Conservation (phyloP, 2,113 vertebrate genomes). For the Tyto alba region DNA sequence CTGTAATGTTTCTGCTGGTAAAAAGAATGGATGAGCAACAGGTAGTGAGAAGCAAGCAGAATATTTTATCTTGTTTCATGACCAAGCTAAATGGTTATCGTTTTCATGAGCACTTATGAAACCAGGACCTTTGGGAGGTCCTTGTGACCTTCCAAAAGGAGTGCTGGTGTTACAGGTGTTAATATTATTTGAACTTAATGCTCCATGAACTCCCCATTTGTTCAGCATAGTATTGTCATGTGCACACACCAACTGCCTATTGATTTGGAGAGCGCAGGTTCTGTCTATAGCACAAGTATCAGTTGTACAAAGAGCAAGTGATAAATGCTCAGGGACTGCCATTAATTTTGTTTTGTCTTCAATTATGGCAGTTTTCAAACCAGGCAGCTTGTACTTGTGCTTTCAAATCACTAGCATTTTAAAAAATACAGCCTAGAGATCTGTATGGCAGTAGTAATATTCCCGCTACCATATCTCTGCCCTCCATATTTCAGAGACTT, state of each 20-base stretch:
- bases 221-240: rapidly evolving
- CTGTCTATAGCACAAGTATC: neutral
- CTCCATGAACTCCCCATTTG: neutral
- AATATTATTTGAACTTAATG: neutral
- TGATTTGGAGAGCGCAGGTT: neutral
- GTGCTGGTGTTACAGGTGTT: neutral
- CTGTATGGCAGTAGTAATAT: no score
- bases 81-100: neutral
- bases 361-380: neutral
- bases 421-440: neutral
- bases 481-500: neutral
- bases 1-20: neutral
- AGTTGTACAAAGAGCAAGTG: neutral
- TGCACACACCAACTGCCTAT: neutral
- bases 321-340: neutral
- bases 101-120: neutral
- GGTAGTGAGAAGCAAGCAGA: neutral
- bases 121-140: neutral
- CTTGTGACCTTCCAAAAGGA: neutral
- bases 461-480: neutral
- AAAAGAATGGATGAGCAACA: neutral
- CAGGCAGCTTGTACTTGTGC: neutral
- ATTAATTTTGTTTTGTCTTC: neutral
- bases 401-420: neutral
- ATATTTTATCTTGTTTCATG: neutral